Base-by-base conservation (phyloP, 2,113 vertebrate species). In the Nothocercus julius region DNA sequence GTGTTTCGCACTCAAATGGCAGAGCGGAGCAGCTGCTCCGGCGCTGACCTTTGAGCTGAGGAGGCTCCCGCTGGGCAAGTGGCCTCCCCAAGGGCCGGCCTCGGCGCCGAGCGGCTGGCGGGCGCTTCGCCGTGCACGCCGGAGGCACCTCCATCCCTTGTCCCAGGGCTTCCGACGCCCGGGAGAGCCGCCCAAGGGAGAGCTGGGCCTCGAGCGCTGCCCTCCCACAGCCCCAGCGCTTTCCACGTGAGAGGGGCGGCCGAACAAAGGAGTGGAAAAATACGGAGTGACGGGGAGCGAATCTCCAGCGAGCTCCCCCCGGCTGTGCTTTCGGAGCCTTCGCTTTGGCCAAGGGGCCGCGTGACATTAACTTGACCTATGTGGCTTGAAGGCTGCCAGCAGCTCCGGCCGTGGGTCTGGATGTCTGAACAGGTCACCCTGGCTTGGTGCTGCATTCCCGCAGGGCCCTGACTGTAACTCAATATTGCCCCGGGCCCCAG, bases 361-460 rank as follows among this genome's bases (percentile, higher is more conserved):
- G n/a, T 74, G 89, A 89, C 81, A 90, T 93, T 88, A 83, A 91
- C 74, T 82, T 93, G 89, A 95, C 87, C 87, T 89, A 63, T 87
- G 44, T 53, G 49, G 51, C 64, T 72, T 76, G 77, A 63, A 25
- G 51, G 20, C 61, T 47, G 81, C 66, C 85, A 89, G 30, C 3
- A 24, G 27, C 76, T 74, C 64, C 74, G 64, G 82, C 80, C 56
- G 34, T 82, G 5, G 1, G 18, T 42, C 64, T 27, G 49, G 83
- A 59, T 80, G 59, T 79, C 73, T 76, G 40, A 86, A 78, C 80
- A 18, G 81, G 62, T 73, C 54, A 51, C 9, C 18, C 49, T 72
- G 70, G 49, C 59, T 44, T 2, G 21, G 69, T 24, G n/a, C 36
- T 16, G 62, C 89, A 79, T 95, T 95, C 91, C 79, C 36, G 53